Base-by-base conservation (phyloP, 1,140 invertebrate genomes). In the Notospermus geniculatus region DNA sequence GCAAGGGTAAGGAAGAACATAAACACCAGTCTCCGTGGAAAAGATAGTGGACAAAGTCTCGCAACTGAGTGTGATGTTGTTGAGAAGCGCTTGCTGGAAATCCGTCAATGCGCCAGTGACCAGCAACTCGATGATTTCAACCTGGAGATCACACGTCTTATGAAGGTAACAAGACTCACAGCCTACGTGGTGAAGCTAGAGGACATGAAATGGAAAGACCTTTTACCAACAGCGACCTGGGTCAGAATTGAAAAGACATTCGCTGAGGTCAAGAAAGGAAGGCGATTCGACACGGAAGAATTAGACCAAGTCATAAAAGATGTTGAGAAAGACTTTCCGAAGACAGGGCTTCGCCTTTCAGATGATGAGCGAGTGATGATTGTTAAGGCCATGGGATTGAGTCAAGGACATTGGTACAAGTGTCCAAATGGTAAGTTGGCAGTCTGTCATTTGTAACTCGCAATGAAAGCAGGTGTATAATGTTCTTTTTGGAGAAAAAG, bases 361-460 rank as follows among this genome's bases (percentile, higher is more conserved):
- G 82, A 85, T 22, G 59, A 76, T 43, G 88, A 90, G 75, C 79
- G 79, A 58, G 65, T 78, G 41, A 67, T 85, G 72, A 86, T 90
- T 56, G 78, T 89, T 0, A 74, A 80, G 72, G 88, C 88, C 0
- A 84, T 90, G 66, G 83, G 80, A 1, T 70, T 88, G 1, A 73
- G 64, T 22, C 77, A 83, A 62, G 89, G 89, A 0, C 87, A 88
- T 73, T 91, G 89, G 89, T 90, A 79, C 68, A 88, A 87, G 71
- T 91, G 90, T 79, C 87, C 84, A 1, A 89, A 90, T 57, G 75
- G 79, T 78, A 63, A 62, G 65, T 63, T 25, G 23, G n/a, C n/a
- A n/a, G n/a, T n/a, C n/a, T n/a, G n/a, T n/a, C n/a, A n/a, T n/a
- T n/a, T n/a, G 9, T 57, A 2, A 5, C 19, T 57, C 5, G 2